Evolutionary conservation across 2,797 vertebrate genomes (phyloP).

Genomic region (Syngnathus rostellatus): DNA sequence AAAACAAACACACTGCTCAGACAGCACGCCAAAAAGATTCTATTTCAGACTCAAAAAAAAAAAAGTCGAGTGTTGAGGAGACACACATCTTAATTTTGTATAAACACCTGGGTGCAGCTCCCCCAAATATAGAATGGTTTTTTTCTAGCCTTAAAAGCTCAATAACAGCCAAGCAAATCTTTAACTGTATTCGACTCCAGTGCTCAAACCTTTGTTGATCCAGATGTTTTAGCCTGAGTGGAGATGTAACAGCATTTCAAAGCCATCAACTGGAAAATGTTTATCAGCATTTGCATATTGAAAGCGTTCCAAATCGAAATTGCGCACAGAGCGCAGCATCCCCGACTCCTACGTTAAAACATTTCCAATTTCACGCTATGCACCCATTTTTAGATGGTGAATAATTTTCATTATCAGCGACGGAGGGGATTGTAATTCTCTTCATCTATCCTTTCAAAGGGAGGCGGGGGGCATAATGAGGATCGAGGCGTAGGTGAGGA

Average conservation of each 20-base stretch:
- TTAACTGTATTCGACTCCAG: slow-evolving; percentile 23
- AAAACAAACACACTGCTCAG: not conserved
- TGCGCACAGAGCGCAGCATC: slow-evolving; percentile 28
- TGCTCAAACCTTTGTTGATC: slow-evolving; percentile 30
- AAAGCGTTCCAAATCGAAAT: slow-evolving; percentile 54
- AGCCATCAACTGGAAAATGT: slow-evolving; percentile 50
- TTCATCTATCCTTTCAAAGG: slow-evolving; percentile 43
- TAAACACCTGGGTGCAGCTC: slow-evolving; percentile 5
- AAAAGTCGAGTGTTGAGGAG: not conserved
- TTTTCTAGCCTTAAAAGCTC: slow-evolving; percentile 13
- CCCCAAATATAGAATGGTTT: slow-evolving; percentile 6
- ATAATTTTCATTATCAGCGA: slow-evolving; percentile 56
- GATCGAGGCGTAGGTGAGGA: slow-evolving; percentile 40
- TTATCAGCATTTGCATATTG: slow-evolving; percentile 57
- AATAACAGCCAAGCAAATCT: slow-evolving; percentile 18
- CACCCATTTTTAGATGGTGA: slow-evolving; percentile 56
- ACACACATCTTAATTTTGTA: not conserved
- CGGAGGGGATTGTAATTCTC: slow-evolving; percentile 44
- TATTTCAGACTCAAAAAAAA: not conserved
- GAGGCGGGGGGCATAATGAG: slow-evolving; percentile 38
- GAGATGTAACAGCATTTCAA: slow-evolving; percentile 50
- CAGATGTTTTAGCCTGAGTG: slow-evolving; percentile 36
- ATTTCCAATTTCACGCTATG: slow-evolving; percentile 62
- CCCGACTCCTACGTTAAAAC: slow-evolving; percentile 55
- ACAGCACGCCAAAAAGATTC: not conserved